Evolutionary conservation across 2,113 vertebrate genomes (phyloP), one percentile per base, ranked within the genome.

Genomic region (Galeopterus variegatus): DNA sequence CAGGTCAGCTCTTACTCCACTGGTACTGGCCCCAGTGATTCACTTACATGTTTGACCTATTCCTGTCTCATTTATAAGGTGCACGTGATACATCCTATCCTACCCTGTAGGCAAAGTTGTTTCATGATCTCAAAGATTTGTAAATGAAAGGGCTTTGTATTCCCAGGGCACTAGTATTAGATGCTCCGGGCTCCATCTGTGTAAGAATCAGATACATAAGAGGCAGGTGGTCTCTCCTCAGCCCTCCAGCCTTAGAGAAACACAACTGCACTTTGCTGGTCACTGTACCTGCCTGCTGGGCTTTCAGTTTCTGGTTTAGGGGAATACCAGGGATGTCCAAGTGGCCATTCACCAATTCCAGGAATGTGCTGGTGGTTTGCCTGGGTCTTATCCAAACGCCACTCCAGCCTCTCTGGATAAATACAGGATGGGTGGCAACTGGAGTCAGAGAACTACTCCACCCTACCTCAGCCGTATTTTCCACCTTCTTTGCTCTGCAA

Each of bases 381-480:
- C 79, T 96, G 97, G 62, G 83, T 84, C 62, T 81, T 87, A 65
- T 83, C 92, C 97, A 98, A 93, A 96, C 65, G 96, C 83, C 87
- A 93, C 58, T 89, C 75, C 13, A 15, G 80, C 60, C 88, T 85
- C 86, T 88, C 79, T 94, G 96, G 80, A 87, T 95, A 97, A 96
- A 97, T 93, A 95, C 93, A 97, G 96, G 93, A 93, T 95, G 95
- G 95, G 90, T 84, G 97, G 93, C 21, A 75, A 92, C 87, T 31
- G 62, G 19, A 60, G 75, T 48, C 2, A 21, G 81, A 89, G 70
- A 33, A 70, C 41, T n/a, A 83, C 90, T 90, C 96, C 96, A 91
- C 93, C 93, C 82, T 12, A 72, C 41, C 50, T 87, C 45, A 11
- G 69, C 24, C 18, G 67, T n/a, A 84, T 62, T 95, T 97, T 90